These are phyloP conservation scores for Beroe forskalii DNA, from an alignment of 37 sponge, comb jelly and placozoan species.

Conservation along the genomic window DNA sequence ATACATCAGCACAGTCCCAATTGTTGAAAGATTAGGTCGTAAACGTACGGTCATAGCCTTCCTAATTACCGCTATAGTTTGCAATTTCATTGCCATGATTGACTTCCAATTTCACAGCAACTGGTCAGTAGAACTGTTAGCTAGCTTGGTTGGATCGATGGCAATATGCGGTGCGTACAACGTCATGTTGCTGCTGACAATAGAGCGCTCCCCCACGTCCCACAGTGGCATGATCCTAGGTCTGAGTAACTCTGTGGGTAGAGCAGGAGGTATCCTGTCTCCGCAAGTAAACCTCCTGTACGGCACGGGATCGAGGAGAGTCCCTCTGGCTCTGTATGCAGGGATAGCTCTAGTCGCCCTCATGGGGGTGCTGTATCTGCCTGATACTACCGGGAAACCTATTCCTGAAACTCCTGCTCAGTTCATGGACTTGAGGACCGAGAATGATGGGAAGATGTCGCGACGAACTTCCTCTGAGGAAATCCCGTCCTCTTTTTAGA, in stretches of 20 bases:
- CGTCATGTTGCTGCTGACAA: neutral
- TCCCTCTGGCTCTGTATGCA: slow-evolving; percentile 12
- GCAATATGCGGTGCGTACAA: neutral
- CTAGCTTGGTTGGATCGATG: neutral
- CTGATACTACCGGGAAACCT: slow-evolving; percentile 16
- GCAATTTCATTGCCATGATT: neutral
- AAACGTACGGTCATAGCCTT: neutral
- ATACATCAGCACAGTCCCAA: neutral
- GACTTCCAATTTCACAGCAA: neutral
- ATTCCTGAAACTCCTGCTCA: slow-evolving; percentile 1
- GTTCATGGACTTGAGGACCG: no score
- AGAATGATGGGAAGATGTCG: no score
- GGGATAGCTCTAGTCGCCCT: neutral
- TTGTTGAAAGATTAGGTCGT: neutral
- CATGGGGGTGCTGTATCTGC: neutral
- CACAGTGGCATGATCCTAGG: neutral
- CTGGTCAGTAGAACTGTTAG: neutral
- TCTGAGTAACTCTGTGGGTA: neutral
- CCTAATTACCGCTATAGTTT: neutral
- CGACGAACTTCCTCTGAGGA: no score
- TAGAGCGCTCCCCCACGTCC: neutral
- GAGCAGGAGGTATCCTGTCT: neutral
- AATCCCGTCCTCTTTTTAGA: no score
- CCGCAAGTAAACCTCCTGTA: slow-evolving; percentile 3
- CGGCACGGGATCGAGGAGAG: neutral